Base-by-base conservation (phyloP, 2,888 invertebrate species). In the Spialia ferax region DNA sequence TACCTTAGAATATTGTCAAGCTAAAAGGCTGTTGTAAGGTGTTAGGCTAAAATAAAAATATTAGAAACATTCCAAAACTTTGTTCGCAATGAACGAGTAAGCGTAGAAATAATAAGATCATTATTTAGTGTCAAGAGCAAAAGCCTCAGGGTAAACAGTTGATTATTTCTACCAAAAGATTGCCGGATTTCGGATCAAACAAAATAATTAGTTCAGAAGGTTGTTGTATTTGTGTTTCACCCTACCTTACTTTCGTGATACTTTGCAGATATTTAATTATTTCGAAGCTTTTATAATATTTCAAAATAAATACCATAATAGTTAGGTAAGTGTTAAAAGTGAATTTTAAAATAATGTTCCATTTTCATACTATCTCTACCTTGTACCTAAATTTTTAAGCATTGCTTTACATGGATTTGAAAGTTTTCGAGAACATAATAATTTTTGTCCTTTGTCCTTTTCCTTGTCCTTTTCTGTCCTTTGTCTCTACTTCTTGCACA, bases 51-150 rank as follows among this genome's bases (percentile, higher is more conserved):
- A 50, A 15, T 59, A 52, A 65, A 50, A 15, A 65, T 35, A 52
- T 52, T 52, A 38, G 35, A 65, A 65, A 59, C 38, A 59, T 59
- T 65, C 59, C 59, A 38, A 65, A 65, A 59, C 52, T 65, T 65
- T 63, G 56, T 59, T 45, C 50, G 29, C 50, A 29, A 22, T 35
- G 35, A n/a, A n/a, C n/a, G n/a, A n/a, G n/a, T 42, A 29, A 64
- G 29, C 52, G 65, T 18, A 65, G 65, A 59, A 65, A 65, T 65
- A 65, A 65, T 52, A 65, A 59, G 65, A 65, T 42, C 65, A 65
- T 65, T 65, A 65, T 65, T 65, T 65, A 65, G 65, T 59, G 65
- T 65, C 65, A 52, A 52, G 56, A 65, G 20, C 65, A 65, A 32
- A 45, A 38, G 38, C 50, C 15, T 38, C 29, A 38, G 18, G 38